Base-by-base conservation (phyloP, 2,113 vertebrate genomes). In the Greenwoodochromis staneri region DNA sequence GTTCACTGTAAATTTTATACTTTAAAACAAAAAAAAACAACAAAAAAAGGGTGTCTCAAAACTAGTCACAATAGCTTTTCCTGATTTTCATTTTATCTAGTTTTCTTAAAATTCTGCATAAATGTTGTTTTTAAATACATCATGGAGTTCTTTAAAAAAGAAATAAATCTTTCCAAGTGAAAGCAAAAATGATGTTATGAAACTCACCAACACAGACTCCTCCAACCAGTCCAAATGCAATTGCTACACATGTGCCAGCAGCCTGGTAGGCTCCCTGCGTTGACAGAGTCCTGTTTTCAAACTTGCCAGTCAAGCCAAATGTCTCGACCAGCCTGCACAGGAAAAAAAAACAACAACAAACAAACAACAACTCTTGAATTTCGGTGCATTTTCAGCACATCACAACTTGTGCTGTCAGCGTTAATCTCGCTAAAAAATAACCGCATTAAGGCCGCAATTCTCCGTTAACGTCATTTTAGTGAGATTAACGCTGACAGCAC, bases 261-360 rank as follows among this genome's bases (percentile, higher is more conserved):
- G 98, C 97, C 96, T 99, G 99, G 95, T 92, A 98, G 6, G 96
- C 96, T 9, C 98, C 98, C 93, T 99, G 99, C 1, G 87, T 87
- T 4, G 83, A 90, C 3, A 95, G 6, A 0, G 89, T 88, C 93
- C 97, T 94, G 0, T 17, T 2, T 6, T 0, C 24, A 66, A 93
- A 97, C 0, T 1, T 1, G 0, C 93, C 96, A 1, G 89, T 80
- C 86, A 97, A 96, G 85, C 90, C 95, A 90, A 99, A 98, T 0
- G 94, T 92, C 29, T 80, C 88, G 29, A 88, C 85, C 71, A 99
- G 91, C 93, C 98, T 99, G 5, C 2, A 4, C 19, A 78, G 66
- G 5, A 34, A 36, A 57, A 36, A 13, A n/a, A 13, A 27, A 3
- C 16, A 29, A 19, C 3, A 45, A 51, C 9, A 36, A 54, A 34